phyloP scores from a whole-genome alignment of 2,888 invertebrate species.

The Euproctis similis region DNA sequence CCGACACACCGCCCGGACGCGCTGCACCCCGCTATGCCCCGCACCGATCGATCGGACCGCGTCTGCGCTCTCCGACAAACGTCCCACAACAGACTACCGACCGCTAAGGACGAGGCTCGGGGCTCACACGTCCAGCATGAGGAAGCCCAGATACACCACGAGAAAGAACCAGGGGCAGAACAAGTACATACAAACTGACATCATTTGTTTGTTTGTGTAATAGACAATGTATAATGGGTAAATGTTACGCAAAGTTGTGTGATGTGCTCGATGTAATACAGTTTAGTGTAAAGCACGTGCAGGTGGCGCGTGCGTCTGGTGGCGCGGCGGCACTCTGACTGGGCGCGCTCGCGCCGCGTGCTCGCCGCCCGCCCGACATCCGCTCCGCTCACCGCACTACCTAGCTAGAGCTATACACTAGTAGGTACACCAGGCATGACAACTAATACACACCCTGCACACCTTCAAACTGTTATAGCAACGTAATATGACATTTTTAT shows the following conservation, averaged over 20 bases:
- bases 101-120: too few relatives aligned
- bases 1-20: conserved; percentile 39
- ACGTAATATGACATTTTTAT: too few relatives aligned
- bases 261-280: conserved; percentile 40
- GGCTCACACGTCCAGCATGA: conserved; percentile 79
- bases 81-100: conserved; percentile 27
- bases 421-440: conserved; percentile 36
- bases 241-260: conserved; percentile 47
- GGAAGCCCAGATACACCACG: conserved; percentile 79
- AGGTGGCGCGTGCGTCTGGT: conserved; percentile 67
- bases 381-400: conserved; percentile 63
- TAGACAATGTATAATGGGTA: conserved; percentile 23
- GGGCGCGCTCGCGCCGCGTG: conserved; percentile 70
- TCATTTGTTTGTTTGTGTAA: conserved; percentile 39
- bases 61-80: conserved; percentile 50
- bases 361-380: conserved; percentile 62
- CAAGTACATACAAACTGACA: conserved; percentile 79
- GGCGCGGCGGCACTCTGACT: conserved; percentile 76
- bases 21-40: too few relatives aligned
- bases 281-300: conserved; percentile 51
- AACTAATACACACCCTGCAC: conserved; percentile 46
- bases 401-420: too few relatives aligned
- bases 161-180: conserved; percentile 81
- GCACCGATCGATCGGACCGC: conserved; percentile 47
- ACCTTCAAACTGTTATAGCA: too few relatives aligned